These are phyloP conservation scores for Eudemis profundana DNA, from an alignment of 2,888 invertebrate genomes.

Conservation along the genomic window DNA sequence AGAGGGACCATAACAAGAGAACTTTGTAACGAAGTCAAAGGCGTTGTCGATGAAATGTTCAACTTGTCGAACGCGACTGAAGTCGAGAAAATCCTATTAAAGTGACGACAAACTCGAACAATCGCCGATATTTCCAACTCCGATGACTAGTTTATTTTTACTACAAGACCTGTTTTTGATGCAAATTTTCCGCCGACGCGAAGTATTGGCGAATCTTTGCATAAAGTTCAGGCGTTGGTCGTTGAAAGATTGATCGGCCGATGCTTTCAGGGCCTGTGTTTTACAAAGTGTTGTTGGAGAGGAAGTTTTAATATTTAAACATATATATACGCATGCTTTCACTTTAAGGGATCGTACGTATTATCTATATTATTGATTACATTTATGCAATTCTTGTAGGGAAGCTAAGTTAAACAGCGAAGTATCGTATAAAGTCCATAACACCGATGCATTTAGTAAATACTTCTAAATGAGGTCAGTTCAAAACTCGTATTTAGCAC, in stretches of 20 bases:
- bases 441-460: no score
- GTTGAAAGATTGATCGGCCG: conserved; percentile 16
- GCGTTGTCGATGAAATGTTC: conserved; percentile 46
- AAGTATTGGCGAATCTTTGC: conserved; percentile 17
- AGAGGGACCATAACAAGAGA: conserved; percentile 42
- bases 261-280: conserved; percentile 13
- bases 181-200: conserved; percentile 15
- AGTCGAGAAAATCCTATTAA: conserved; percentile 52
- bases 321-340: not conserved
- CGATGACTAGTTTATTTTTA: conserved; percentile 23
- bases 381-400: no score
- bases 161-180: conserved; percentile 23
- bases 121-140: conserved; percentile 21
- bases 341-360: not conserved
- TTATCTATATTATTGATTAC: no score
- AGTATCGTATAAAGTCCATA: no score
- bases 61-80: conserved; percentile 47
- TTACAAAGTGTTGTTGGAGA: not conserved
- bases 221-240: not conserved
- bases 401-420: no score
- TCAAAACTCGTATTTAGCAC: no score
- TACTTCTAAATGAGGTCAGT: no score
- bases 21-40: conserved; percentile 49
- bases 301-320: not conserved
- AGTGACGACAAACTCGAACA: conserved; percentile 47